Evolutionary conservation across 2,797 vertebrate genomes (phyloP).

Genomic region (Threskiornis aethiopicus): DNA sequence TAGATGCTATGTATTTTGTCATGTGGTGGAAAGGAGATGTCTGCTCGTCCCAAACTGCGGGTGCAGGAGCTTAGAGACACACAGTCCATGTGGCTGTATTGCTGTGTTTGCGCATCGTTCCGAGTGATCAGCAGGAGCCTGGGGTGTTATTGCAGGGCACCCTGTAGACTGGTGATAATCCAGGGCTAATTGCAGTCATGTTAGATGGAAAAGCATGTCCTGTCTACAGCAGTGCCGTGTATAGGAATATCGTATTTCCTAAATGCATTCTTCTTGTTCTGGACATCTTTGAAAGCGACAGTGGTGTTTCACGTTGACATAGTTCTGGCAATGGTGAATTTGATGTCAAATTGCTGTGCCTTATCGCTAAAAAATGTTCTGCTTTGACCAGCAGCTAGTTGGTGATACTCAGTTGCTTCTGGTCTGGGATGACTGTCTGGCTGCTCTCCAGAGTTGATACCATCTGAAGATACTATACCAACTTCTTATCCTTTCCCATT

Average conservation of each 20-base stretch:
- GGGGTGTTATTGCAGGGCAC: not conserved
- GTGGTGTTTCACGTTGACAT: not conserved
- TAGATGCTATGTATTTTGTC: not conserved
- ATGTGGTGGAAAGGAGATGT: not conserved
- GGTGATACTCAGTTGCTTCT: not conserved
- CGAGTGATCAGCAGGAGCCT: not conserved
- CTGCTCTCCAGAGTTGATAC: not conserved
- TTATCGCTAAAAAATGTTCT: not conserved
- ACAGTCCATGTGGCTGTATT: not conserved
- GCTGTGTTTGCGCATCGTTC: not conserved
- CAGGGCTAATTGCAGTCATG: not conserved
- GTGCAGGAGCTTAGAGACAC: not conserved
- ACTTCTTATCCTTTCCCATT: not conserved
- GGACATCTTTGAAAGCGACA: not conserved
- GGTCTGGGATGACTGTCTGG: not conserved
- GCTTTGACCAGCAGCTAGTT: not conserved
- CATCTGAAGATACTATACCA: not conserved
- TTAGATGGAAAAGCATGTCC: not conserved
- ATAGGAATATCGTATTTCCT: not conserved
- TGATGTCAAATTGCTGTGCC: not conserved
- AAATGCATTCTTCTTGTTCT: not conserved
- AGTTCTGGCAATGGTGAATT: not conserved
- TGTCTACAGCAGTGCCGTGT: rapidly evolving
- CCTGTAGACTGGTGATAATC: not conserved
- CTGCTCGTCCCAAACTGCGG: not conserved